Evolutionary conservation across 2,113 vertebrate genomes (phyloP).

Genomic region (Mus spicilegus): DNA sequence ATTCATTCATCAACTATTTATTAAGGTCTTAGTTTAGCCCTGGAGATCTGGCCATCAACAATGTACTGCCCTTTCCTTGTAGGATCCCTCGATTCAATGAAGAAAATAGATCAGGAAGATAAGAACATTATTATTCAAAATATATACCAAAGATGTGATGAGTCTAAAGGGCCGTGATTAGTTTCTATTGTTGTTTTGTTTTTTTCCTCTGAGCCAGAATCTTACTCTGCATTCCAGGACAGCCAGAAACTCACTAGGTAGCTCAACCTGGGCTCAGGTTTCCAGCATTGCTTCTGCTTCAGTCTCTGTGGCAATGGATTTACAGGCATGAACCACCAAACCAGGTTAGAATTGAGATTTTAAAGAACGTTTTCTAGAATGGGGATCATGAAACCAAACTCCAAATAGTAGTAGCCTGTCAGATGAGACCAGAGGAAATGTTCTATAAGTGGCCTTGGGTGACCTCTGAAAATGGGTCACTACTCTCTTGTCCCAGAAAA

Average conservation of each 20-base stretch:
- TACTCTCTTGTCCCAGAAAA: neutral
- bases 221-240: neutral
- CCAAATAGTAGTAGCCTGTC: neutral
- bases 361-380: constrained; percentile 14
- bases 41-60: neutral
- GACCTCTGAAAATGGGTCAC: neutral
- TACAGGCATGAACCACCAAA: neutral
- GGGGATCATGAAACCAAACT: neutral
- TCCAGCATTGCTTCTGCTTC: neutral
- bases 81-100: neutral
- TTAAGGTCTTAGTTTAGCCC: neutral
- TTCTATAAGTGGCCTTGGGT: neutral
- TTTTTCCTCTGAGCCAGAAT: neutral
- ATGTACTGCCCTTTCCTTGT: neutral
- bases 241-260: neutral
- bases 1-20: constrained; percentile 11
- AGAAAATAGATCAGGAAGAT: neutral
- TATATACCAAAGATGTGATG: neutral
- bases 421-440: neutral
- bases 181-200: neutral
- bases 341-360: neutral
- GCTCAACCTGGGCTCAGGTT: neutral
- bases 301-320: neutral
- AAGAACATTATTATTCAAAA: neutral
- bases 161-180: neutral